Percentiles rank a stretch among this genome's conserved stretches.
Conservation (phyloP, 1,140 invertebrate species). For the Galendromus occidentalis region DNA sequence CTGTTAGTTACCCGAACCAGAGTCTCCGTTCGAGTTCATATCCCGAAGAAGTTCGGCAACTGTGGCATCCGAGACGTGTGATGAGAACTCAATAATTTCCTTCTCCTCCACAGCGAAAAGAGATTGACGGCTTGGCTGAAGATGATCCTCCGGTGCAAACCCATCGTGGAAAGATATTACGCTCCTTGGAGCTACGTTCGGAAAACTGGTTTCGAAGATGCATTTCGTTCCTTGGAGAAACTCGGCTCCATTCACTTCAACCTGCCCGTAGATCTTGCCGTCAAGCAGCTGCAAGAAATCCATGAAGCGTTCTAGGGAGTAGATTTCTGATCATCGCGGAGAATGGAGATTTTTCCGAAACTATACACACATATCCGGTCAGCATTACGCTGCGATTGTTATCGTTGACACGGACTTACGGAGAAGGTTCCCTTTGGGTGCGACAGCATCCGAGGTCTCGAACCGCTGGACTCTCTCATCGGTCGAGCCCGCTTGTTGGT, state of each 20-base stretch:
- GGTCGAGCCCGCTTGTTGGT: too few species aligned
- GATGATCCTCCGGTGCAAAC: slow-evolving; percentile 69
- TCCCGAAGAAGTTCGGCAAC: background rate
- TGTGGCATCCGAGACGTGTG: background rate
- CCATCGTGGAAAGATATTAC: slow-evolving; percentile 72
- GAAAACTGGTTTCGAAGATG: slow-evolving; percentile 92
- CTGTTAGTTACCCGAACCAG: slow-evolving; percentile 12
- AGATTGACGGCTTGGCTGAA: slow-evolving; percentile 81
- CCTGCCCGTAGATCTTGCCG: slow-evolving; percentile 79
- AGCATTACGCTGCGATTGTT: background rate
- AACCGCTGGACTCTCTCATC: background rate
- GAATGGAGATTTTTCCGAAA: too few species aligned
- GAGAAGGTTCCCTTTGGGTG: background rate
- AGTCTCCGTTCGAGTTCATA: background rate
- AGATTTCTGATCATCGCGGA: too few species aligned
- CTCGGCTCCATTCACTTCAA: slow-evolving; percentile 69
- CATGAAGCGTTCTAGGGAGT: slow-evolving; percentile 68
- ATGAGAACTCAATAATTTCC: slow-evolving; percentile 15
- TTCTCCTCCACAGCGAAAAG: slow-evolving; percentile 43
- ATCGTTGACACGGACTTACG: too few species aligned
- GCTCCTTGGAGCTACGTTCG: slow-evolving; percentile 82
- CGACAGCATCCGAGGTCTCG: background rate
- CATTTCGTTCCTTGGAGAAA: slow-evolving; percentile 66
- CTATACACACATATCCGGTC: background rate
- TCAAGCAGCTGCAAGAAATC: slow-evolving; percentile 89